Conservation (phyloP, 2,797 vertebrate species). For the Lepus oiostolus region DNA sequence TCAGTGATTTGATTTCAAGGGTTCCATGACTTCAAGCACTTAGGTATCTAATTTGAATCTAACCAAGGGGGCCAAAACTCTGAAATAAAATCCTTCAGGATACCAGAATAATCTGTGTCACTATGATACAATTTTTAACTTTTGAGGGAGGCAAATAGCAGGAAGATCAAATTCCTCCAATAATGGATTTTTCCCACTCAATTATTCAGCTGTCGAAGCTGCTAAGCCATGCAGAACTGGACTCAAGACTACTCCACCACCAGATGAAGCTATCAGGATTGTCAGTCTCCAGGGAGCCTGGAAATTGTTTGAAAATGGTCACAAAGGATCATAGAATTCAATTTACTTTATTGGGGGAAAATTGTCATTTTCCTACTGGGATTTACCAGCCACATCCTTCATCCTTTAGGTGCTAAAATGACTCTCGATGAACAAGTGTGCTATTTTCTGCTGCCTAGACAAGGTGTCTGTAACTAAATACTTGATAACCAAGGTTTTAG, state of each 20-base stretch:
- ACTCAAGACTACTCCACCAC: not conserved
- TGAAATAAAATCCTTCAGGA: constrained; percentile 54
- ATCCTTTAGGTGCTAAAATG: constrained; percentile 25
- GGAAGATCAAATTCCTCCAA: constrained; percentile 74
- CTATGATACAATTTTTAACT: constrained; percentile 22
- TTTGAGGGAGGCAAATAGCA: constrained; percentile 64
- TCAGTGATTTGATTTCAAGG: constrained; percentile 44
- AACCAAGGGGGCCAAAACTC: constrained; percentile 16
- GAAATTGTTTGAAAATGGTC: constrained; percentile 66
- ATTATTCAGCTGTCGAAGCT: constrained; percentile 64
- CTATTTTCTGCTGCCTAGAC: constrained; percentile 25
- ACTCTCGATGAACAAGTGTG: constrained; percentile 46
- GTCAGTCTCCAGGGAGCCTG: constrained; percentile 56
- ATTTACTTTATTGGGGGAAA: constrained; percentile 8
- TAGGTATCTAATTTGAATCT: constrained; percentile 51
- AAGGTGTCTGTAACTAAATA: constrained; percentile 37
- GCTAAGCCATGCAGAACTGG: constrained; percentile 64
- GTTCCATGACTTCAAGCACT: constrained; percentile 41
- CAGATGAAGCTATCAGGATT: constrained; percentile 70
- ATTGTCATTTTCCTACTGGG: constrained; percentile 38
- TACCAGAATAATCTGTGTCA: constrained; percentile 47
- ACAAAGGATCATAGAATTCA: constrained; percentile 73
- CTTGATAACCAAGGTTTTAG: not conserved
- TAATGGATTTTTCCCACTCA: constrained; percentile 83
- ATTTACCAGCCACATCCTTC: constrained; percentile 19